Conservation (phyloP, 2,797 vertebrate species). For the Esox masquinongy region DNA sequence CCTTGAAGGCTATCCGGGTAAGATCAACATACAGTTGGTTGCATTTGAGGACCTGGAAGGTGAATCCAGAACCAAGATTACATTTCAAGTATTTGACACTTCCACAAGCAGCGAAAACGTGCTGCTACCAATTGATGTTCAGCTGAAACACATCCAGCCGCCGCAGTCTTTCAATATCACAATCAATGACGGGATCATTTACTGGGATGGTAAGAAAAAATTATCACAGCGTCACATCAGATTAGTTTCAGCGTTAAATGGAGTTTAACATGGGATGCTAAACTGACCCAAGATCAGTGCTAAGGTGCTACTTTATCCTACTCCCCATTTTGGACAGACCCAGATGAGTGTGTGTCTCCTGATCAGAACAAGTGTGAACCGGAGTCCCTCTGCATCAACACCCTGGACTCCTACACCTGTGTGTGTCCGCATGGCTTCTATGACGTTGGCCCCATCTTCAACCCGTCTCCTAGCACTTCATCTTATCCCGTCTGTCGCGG, state of each 20-base stretch:
- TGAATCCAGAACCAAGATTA: constrained; percentile 35
- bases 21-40: constrained; percentile 39
- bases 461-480: not conserved
- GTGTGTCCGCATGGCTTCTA: constrained; percentile 64
- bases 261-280: not conserved
- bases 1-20: constrained; percentile 40
- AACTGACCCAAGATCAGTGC: not conserved
- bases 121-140: constrained; percentile 26
- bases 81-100: constrained; percentile 50
- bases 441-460: constrained; percentile 47
- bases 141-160: constrained; percentile 48
- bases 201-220: constrained; percentile 60
- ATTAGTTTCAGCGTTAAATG: not conserved
- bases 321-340: constrained; percentile 46
- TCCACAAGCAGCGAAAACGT: constrained; percentile 12
- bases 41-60: constrained; percentile 38
- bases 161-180: constrained; percentile 34
- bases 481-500: constrained; percentile 60
- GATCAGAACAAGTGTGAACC: constrained; percentile 40
- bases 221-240: not conserved
- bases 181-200: constrained; percentile 43
- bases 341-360: constrained; percentile 56
- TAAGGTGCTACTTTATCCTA: not conserved
- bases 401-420: constrained; percentile 64
- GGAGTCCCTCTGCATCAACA: constrained; percentile 68